Base-by-base conservation (phyloP, 2,888 invertebrate genomes). In the Pheosia tremula region DNA sequence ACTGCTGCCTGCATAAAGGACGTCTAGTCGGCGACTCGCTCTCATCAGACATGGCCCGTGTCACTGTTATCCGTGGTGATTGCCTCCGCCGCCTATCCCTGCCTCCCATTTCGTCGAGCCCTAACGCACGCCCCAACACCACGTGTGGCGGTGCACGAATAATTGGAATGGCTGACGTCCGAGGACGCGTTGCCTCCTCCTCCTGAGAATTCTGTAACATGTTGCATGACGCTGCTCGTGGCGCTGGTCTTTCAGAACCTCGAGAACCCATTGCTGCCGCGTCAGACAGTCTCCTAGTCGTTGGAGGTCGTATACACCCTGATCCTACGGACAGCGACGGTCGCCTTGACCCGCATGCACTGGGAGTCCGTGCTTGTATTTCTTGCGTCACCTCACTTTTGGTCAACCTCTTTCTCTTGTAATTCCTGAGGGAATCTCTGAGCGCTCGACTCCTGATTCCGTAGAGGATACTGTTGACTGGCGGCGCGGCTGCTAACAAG, bases 341-440 rank as follows among this genome's bases (percentile, higher is more conserved):
- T 57, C 97, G 90, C 59, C 97, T 92, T 0, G 96, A 97, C 0
- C 96, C 97, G 66, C 96, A 96, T 0, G 96, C 96, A 66, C 97
- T 97, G 4, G 97, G 97, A 3, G 97, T 97, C 68, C 97, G 91
- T 5, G 97, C 97, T 84, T 97, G 97, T 67, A 97, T 97, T 85
- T 97, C 97, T 81, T 96, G 96, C 67, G 96, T 96, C 56, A 97
- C 95, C 83, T 97, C 97, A 79, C 96, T 96, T 85, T 97, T 97
- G 4, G 96, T 96, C 88, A 96, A 94, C 82, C 96, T 95, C 87
- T 97, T 97, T 57, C 97, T 93, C 94, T 96, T 95, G 83, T 97
- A 97, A 82, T 97, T 97, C 73, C 96, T 94, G 74, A 97, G 95
- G 59, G 97, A 96, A 80, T 96, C 96, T 63, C 95, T 93, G 49